Conservation (phyloP, 1,140 invertebrate species). For the Eufriesea mexicana region DNA sequence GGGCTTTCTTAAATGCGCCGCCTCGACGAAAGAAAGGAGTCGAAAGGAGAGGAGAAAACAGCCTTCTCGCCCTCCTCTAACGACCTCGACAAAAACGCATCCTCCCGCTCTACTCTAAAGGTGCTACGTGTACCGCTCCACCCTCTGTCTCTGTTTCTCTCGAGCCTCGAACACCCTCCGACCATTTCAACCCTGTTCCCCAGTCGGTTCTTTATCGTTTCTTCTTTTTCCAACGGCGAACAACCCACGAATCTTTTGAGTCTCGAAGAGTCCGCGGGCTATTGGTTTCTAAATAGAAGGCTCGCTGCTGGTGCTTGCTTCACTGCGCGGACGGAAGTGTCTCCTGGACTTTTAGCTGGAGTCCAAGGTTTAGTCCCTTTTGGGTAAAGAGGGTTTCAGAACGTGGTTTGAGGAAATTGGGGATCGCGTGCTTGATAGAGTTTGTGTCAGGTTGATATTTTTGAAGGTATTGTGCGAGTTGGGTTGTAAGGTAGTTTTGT, state of each 20-base stretch:
- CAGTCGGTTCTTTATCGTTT: conserved; percentile 20
- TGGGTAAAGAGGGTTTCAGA: too few species aligned
- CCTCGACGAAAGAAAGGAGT: conserved; percentile 59
- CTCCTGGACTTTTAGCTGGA: not conserved
- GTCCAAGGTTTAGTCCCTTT: too few species aligned
- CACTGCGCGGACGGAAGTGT: not conserved
- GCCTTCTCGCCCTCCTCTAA: conserved; percentile 42
- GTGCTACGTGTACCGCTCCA: conserved; percentile 22
- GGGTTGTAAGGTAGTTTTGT: too few species aligned
- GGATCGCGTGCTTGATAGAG: too few species aligned
- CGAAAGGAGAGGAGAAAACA: conserved; percentile 24
- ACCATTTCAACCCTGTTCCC: not conserved
- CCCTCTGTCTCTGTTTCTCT: conserved; percentile 26
- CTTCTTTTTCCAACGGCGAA: conserved; percentile 12
- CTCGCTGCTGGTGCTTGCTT: conserved; percentile 1
- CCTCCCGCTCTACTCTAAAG: conserved; percentile 45
- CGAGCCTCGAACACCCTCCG: not conserved
- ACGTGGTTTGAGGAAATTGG: too few species aligned
- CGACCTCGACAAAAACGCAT: conserved; percentile 61
- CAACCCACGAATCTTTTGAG: conserved; percentile 39
- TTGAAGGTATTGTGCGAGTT: too few species aligned
- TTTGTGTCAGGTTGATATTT: too few species aligned
- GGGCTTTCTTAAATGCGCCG: conserved; percentile 69
- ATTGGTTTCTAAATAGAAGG: conserved; percentile 53
- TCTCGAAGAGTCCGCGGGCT: conserved; percentile 13